A percentile compares a stretch with the other conserved stretches of the same genome.
Conservation (phyloP, 1,140 invertebrate genomes). For the Papilio polytes region DNA sequence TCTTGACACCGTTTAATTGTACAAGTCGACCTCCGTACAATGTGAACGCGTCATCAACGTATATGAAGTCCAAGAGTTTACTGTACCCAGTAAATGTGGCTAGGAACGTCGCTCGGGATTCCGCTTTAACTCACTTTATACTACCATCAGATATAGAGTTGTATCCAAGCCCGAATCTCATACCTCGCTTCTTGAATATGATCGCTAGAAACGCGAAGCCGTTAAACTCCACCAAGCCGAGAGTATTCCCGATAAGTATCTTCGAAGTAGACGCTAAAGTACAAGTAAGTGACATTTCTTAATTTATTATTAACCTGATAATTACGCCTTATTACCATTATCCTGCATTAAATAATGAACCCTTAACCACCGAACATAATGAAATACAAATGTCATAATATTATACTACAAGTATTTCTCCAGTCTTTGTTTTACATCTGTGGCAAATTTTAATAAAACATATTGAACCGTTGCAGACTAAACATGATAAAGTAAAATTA, state of each 20-base stretch:
- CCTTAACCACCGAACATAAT: too few relatives aligned
- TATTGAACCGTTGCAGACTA: too few relatives aligned
- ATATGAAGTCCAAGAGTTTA: conserved; percentile 91
- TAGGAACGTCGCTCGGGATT: conserved; percentile 92
- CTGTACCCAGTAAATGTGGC: conserved; percentile 95
- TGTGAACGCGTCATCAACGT: conserved; percentile 87
- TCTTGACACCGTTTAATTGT: conserved; percentile 88
- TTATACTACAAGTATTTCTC: too few relatives aligned
- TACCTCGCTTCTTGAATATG: conserved; percentile 92
- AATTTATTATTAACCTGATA: background rate
- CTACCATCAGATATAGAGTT: conserved; percentile 95
- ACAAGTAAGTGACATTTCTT: conserved; percentile 59
- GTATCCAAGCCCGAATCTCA: conserved; percentile 92
- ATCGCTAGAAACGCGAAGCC: conserved; percentile 88
- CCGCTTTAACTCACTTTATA: conserved; percentile 92
- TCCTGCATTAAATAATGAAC: too few relatives aligned
- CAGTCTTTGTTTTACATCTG: too few relatives aligned
- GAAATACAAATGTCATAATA: too few relatives aligned
- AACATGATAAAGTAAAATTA: too few relatives aligned
- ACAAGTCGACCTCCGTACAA: conserved; percentile 87
- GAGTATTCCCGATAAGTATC: conserved; percentile 92
- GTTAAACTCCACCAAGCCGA: conserved; percentile 87
- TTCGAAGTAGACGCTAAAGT: conserved; percentile 92
- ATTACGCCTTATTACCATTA: too few relatives aligned
- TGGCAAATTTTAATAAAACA: too few relatives aligned